Evolutionary conservation across 2,113 vertebrate species (phyloP).

Genomic region (Pipra filicauda): DNA sequence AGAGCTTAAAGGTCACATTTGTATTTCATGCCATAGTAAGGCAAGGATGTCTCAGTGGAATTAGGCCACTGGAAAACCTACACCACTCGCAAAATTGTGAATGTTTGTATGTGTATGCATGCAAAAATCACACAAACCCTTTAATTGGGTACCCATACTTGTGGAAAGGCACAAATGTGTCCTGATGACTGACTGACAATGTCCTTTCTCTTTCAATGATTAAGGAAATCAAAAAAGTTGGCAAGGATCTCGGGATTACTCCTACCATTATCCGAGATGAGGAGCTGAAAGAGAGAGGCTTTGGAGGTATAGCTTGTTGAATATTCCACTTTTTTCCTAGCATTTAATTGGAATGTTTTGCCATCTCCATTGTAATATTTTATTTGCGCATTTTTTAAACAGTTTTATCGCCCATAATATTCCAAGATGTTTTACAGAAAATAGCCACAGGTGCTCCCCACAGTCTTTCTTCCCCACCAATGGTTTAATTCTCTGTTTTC

Average conservation of each 20-base stretch:
- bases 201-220: slow-evolving; percentile 29
- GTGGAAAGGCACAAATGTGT: background rate
- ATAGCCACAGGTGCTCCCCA: background rate
- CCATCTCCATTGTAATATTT: background rate
- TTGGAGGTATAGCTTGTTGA: slow-evolving; percentile 84
- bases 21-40: background rate
- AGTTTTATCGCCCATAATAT: background rate
- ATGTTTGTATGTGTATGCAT: background rate
- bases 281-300: slow-evolving; percentile 89
- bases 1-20: slow-evolving; percentile 8
- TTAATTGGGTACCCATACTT: background rate
- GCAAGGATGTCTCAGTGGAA: background rate
- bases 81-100: background rate
- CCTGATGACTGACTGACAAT: background rate
- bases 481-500: background rate
- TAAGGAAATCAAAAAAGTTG: slow-evolving; percentile 93
- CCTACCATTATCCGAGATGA: slow-evolving; percentile 90
- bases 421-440: background rate
- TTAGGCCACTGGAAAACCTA: background rate
- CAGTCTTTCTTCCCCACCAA: background rate
- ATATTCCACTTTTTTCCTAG: background rate
- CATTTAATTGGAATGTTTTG: background rate
- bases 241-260: slow-evolving; percentile 85
- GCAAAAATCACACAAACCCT: background rate
- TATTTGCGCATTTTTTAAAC: background rate